Evolutionary conservation across 2,888 invertebrate genomes (phyloP), one percentile per base, ranked within the genome.

Genomic region (Trissonchulus sp.): DNA sequence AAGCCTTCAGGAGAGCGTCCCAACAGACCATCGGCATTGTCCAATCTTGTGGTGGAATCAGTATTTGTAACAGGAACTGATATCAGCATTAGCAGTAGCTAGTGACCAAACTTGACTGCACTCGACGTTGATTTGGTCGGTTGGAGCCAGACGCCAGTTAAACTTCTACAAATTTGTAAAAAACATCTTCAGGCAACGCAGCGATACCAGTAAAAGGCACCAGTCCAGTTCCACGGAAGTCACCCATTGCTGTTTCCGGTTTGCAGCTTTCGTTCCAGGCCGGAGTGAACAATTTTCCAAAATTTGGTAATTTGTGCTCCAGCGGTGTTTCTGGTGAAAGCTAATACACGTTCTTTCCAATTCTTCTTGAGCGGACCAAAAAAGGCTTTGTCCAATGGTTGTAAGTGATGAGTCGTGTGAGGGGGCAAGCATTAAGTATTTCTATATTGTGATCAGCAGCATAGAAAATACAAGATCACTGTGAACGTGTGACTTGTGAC

Each of bases 301-400:
- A 69, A 2, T n/a, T n/a, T n/a, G n/a, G n/a, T n/a, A n/a, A n/a
- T n/a, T n/a, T n/a, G n/a, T n/a, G n/a, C n/a, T n/a, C n/a, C n/a
- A n/a, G n/a, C n/a, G 71, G 71, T 69, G 34, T 69, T 34, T n/a
- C n/a, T 23, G 3, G 28, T 8, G n/a, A 8, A n/a, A 30, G 3
- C n/a, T 3, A n/a, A 28, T n/a, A 69, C 31, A 23, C 8, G 2
- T 3, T 34, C 33, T n/a, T n/a, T 23, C 71, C 71, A 69, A 23
- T 2, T 15, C 8, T 8, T 8, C 36, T 69, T 69, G 2, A 69
- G n/a, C 15, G 28, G 37, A 8, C 31, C 37, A 36, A 36, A 69
- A 36, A 69, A 34, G 3, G n/a, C 34, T n/a, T 35, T 23, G 34
- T 69, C 71, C 34, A 69, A 36, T 37, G 71, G 71, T 35, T 69